Evolutionary conservation across 1,140 invertebrate genomes (phyloP), one percentile per base, ranked within the genome.

Genomic region (Caenorhabditis tropicalis): DNA sequence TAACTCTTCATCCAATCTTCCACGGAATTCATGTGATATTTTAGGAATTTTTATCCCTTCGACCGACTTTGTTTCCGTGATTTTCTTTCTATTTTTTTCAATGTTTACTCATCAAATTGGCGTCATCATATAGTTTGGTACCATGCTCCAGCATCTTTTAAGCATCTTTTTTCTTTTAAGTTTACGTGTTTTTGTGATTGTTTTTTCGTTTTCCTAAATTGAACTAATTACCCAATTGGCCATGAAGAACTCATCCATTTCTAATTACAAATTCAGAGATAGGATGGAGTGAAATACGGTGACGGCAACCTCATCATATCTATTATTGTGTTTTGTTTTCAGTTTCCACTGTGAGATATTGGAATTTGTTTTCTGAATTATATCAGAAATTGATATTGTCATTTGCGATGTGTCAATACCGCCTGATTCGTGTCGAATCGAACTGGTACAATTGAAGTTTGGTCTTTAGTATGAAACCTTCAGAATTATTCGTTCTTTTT

Each of bases 81-180:
- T 33, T 65, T 65, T 65, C 7, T 36, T 36, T 4, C 4, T 65
- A 7, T 16, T 36, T 65, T 33, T 16, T 36, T 33, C 58, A 65
- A 3, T 9, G 31, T 65, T 65, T 65, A 65, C 58, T 65, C 58
- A 65, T 65, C 58, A 65, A 65, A 65, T 65, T 65, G 21, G 58
- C 58, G 29, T 65, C 31, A 19, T 65, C 29, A n/a, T 19, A 65
- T 33, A 0, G 7, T 6, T 65, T 65, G 29, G 58, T 36, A 33
- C 36, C 29, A 9, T 56, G 53, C 24, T 56, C 21, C 53, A 56
- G 5, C 2, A 1, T 51, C 48, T 51, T n/a, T 51, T 5, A 51
- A 51, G n/a, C n/a, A 1, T 51, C 15, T 51, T 51, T 1, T 51
- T 19, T 6, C 15, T 10, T 10, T 10, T 10, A 10, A 27, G 53